Base-by-base conservation (phyloP, 2,888 invertebrate species). In the Biston betularia region DNA sequence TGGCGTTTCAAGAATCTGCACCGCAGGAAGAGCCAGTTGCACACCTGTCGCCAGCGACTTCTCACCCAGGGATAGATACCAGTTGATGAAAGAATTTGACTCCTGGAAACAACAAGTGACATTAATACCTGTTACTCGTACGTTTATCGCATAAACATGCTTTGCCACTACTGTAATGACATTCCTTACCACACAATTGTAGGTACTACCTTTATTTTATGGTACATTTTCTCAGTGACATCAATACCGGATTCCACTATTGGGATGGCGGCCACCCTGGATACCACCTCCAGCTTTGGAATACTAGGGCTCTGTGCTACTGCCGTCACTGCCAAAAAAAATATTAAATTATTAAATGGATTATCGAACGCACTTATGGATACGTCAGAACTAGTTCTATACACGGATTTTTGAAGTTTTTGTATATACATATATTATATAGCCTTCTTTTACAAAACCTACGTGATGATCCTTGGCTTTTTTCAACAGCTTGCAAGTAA, bases 181-280 rank as follows among this genome's bases (percentile, higher is more conserved):
- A 8, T n/a, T 0, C 11, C 11, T n/a, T 12, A 12, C 4, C 44
- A 24, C 24, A 24, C 24, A 24, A 24, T 3, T 24, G 24, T n/a
- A n/a, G n/a, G n/a, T 33, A 87, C 91, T 87, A 97, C 97, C 94
- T 97, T 97, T 57, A 98, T 96, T 83, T 90, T 96, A 68, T 92
- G 92, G 84, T 98, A 98, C 60, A 97, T 89, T 79, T 95, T 95
- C 80, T 96, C 96, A 0, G 97, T 97, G 66, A 96, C 96, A 61
- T 94, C 95, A 78, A 97, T 95, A 50, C 97, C 95, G 45, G 96
- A 95, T 82, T 96, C 97, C n/a, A 98, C 96, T 63, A 98, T 95
- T 0, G 98, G 98, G 55, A 98, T 95, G 73, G 95, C 96, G 11
- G 96, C 95, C 52, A 98, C 96, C 72, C 97, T 94, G 54, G 96